These are phyloP conservation scores for Congeria kusceri DNA, from an alignment of 2,888 invertebrate genomes.

Conservation along the genomic window DNA sequence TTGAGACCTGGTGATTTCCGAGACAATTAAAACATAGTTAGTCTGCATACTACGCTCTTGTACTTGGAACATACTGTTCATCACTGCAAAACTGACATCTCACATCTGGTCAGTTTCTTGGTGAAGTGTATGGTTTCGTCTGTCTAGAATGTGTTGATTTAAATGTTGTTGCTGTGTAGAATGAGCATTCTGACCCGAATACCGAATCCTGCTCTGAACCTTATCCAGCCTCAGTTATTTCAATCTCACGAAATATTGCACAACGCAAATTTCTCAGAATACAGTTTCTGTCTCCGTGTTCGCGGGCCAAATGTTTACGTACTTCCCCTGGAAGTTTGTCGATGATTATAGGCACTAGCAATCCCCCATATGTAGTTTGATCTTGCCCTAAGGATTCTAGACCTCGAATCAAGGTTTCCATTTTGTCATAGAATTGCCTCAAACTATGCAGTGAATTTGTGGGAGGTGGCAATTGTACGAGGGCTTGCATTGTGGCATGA, in stretches of 20 bases:
- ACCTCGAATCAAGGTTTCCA: constrained; percentile 21
- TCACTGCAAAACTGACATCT: constrained; percentile 13
- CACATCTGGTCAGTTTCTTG: neutral
- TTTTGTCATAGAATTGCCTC: constrained; percentile 18
- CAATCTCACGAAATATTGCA: constrained; percentile 8
- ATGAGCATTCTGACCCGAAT: no score
- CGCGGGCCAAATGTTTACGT: constrained; percentile 19
- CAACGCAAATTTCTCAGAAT: neutral
- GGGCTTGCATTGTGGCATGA: constrained; percentile 27
- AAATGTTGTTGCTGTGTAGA: no score
- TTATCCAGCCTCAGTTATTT: constrained; percentile 5
- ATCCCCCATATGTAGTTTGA: constrained; percentile 26
- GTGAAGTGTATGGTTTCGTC: no score
- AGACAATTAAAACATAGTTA: constrained; percentile 14
- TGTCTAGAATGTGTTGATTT: no score
- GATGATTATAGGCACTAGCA: constrained; percentile 23
- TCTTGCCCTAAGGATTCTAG: constrained; percentile 13
- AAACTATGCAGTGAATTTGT: constrained; percentile 4
- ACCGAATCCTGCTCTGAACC: no score
- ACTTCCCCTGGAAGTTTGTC: constrained; percentile 14
- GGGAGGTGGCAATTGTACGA: constrained; percentile 18
- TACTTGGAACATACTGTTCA: constrained; percentile 3
- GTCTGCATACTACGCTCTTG: neutral
- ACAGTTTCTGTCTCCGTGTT: constrained; percentile 17
- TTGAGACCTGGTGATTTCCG: neutral